phyloP scores from a whole-genome alignment of 2,888 invertebrate genomes.

The Gortyna flavago region DNA sequence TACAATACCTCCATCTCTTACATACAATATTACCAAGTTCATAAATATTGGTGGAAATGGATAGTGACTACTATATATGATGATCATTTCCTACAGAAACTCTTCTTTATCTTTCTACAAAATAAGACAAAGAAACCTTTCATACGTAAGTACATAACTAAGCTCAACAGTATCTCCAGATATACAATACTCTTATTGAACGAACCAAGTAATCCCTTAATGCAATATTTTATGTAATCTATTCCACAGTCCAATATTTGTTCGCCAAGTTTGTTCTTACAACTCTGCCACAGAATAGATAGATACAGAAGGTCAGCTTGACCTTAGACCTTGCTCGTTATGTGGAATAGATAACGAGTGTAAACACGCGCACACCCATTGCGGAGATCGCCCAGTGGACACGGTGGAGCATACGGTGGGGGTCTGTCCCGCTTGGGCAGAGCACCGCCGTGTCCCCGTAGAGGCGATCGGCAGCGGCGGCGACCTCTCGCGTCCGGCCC shows the following conservation, averaged over 20 bases:
- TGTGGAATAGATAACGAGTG: no score
- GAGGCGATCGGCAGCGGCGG: no score
- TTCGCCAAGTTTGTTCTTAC: constrained; percentile 47
- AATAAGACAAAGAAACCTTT: constrained; percentile 23
- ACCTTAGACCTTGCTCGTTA: no score
- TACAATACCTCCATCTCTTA: neutral
- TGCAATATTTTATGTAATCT: constrained; percentile 64
- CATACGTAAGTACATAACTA: neutral
- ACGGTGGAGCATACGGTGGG: no score
- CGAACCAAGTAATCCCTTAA: constrained; percentile 50
- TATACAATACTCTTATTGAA: constrained; percentile 43
- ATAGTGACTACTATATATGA: neutral
- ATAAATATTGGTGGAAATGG: neutral
- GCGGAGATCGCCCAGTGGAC: no score
- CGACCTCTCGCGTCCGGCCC: no score
- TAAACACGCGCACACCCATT: neutral
- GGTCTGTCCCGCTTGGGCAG: no score
- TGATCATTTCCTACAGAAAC: neutral
- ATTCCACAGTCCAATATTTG: constrained; percentile 58
- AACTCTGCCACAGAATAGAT: neutral
- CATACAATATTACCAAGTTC: neutral
- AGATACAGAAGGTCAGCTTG: neutral
- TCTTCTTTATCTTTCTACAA: neutral
- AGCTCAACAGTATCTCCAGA: constrained; percentile 16
- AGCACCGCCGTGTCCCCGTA: no score